These are phyloP conservation scores for Noctua janthe DNA, from an alignment of 2,888 invertebrate species.

Conservation along the genomic window DNA sequence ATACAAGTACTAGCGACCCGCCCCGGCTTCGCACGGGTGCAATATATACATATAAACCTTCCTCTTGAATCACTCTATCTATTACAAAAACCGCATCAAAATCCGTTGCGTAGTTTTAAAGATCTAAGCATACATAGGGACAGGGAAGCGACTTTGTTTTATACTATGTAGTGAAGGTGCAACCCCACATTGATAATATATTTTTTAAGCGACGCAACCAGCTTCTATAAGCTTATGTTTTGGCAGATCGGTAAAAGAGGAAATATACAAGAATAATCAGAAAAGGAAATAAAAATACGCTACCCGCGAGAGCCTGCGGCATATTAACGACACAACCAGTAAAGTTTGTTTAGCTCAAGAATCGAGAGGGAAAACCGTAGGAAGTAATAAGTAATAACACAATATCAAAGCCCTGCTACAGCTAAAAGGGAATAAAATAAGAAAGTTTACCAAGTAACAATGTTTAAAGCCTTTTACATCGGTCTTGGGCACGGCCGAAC, in stretches of 20 bases:
- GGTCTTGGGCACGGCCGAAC: slow-evolving; percentile 42
- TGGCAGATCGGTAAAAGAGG: background rate
- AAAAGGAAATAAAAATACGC: background rate
- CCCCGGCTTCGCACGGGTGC: too few relatives aligned
- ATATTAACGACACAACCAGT: background rate
- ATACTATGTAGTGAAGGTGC: too few relatives aligned
- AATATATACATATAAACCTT: too few relatives aligned
- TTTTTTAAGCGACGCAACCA: background rate
- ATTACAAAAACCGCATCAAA: too few relatives aligned
- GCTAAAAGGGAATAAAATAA: background rate
- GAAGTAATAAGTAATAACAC: background rate
- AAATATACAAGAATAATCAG: background rate
- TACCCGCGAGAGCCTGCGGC: background rate
- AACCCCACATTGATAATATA: background rate
- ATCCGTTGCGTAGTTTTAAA: too few relatives aligned
- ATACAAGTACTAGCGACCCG: too few relatives aligned
- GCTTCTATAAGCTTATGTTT: background rate
- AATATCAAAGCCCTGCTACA: background rate
- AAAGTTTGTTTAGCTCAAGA: background rate
- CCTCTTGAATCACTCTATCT: too few relatives aligned
- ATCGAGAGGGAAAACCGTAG: background rate
- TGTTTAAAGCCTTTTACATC: slow-evolving; percentile 31
- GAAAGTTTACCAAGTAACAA: slow-evolving; percentile 34
- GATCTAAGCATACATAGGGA: too few relatives aligned
- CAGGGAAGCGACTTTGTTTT: too few relatives aligned